Conservation (phyloP, 2,888 invertebrate species). For the Watsonalla binaria region DNA sequence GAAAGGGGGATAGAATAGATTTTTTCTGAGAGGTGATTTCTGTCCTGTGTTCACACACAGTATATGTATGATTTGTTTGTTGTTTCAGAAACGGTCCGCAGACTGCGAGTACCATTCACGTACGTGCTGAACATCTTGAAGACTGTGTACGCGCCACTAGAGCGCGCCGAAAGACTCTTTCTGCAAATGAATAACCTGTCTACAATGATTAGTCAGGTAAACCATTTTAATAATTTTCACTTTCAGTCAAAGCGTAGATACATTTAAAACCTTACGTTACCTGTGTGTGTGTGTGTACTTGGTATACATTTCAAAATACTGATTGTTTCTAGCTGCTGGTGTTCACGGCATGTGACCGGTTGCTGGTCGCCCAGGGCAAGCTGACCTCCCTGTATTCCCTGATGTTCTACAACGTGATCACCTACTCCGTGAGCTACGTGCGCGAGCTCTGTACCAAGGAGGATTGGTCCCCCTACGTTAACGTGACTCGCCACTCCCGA, state of each 20-base stretch:
- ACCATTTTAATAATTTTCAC: no score
- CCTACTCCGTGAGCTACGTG: slow-evolving; percentile 87
- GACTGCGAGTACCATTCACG: slow-evolving; percentile 48
- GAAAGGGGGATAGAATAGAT: no score
- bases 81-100: slow-evolving; percentile 56
- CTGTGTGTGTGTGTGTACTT: neutral
- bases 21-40: no score
- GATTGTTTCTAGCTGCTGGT: slow-evolving; percentile 80
- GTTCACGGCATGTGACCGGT: slow-evolving; percentile 84
- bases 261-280: neutral
- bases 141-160: slow-evolving; percentile 80
- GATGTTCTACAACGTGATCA: slow-evolving; percentile 90
- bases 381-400: slow-evolving; percentile 86
- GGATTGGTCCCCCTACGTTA: slow-evolving; percentile 87
- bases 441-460: slow-evolving; percentile 85
- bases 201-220: slow-evolving; percentile 84
- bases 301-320: neutral
- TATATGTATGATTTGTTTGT: neutral
- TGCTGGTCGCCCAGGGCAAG: slow-evolving; percentile 78
- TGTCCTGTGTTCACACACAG: neutral
- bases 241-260: no score
- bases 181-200: slow-evolving; percentile 84
- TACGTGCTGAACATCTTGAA: slow-evolving; percentile 41
- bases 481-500: slow-evolving; percentile 84
- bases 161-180: slow-evolving; percentile 81